Base-by-base conservation (phyloP, 2,113 vertebrate species). In the Proteles cristata region DNA sequence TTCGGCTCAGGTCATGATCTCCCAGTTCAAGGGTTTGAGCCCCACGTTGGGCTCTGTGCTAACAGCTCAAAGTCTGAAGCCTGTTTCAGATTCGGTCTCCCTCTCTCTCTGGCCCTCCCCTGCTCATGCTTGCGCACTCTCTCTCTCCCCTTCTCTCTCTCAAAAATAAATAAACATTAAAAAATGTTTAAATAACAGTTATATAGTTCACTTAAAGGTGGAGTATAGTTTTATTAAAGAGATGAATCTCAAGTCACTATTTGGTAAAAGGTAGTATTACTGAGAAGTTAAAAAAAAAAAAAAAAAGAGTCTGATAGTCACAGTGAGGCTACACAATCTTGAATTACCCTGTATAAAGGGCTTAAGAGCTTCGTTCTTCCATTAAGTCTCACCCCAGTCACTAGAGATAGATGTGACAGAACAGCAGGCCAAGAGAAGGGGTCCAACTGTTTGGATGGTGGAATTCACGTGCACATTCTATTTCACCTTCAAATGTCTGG, bases 201-300 rank as follows among this genome's bases (percentile, higher is more conserved):
- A 97, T 3, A 97, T 0, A 92, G 21, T 61, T 88, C 17, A 89
- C 73, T 93, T 98, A 96, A 96, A 97, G 82, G 81, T 89, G 77
- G 92, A 96, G 69, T 77, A 71, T 11, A 88, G 77, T 90, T 79
- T 48, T 88, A 58, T 90, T 87, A 96, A 94, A 87, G 89, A 91
- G 55, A 1, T 0, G 16, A 5, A 81, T 7, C 48, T 97, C 61
- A 31, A 7, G 0, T 80, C 28, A 88, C 77, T 66, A 79, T 19
- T 50, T 84, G 69, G 16, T 55, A 74, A 95, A 97, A 95, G 76
- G 73, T 79, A 97, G 90, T 55, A 48, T 31, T 76, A 53, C 15
- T 28, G 43, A 95, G 43, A 39, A 96, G 77, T 33, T 1, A 23
- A 85, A 87, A 71, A 58, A 55, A 55, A 61, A 68, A n/a, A 26